Base-by-base conservation (phyloP, 2,113 vertebrate genomes). In the Percopsis transmontana region DNA sequence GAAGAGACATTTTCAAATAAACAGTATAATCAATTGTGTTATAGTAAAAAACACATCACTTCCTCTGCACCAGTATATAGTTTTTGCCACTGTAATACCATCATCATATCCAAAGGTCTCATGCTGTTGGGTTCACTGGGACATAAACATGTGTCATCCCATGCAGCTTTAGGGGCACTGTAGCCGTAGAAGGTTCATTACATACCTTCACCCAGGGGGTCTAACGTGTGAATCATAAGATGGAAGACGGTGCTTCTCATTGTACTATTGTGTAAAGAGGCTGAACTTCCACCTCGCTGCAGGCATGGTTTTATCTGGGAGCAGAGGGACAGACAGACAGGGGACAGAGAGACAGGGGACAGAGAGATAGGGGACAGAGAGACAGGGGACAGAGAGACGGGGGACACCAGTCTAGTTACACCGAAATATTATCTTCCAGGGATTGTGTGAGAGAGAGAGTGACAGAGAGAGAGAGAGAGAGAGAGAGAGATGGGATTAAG, bases 231-330 rank as follows among this genome's bases (percentile, higher is more conserved):
- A 84, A 98, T 93, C 95, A 98, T 95, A 70, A 99, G 95, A 47
- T 96, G 94, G 83, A 95, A 96, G 85, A 97, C 92, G 89, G 95
- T 96, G 90, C 83, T 93, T 20, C 96, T 93, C 91, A 96, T 94
- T 58, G 94, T 97, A 52, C 95, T 94, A 92, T 97, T 97, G 92
- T 99, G 96, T 19, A 99, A 90, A 61, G 96, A 99, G 61, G 95
- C 92, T 0, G 95, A 95, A 84, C 95, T 97, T 51, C 93, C 93
- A 53, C 93, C 96, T 81, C 95, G 86, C 82, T 94, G 93, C 75
- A 98, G 92, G 70, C 82, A 58, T 1, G 95, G 87, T 13, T 87
- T 90, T 19, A 93, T 86, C 95, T 98, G 82, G 2, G 87, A 67
- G 74, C 68, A 84, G 68, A 90, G 39, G 79, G 3, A 16, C 16